phyloP scores from a whole-genome alignment of 2,113 vertebrate genomes.

The Apteryx mantelli region DNA sequence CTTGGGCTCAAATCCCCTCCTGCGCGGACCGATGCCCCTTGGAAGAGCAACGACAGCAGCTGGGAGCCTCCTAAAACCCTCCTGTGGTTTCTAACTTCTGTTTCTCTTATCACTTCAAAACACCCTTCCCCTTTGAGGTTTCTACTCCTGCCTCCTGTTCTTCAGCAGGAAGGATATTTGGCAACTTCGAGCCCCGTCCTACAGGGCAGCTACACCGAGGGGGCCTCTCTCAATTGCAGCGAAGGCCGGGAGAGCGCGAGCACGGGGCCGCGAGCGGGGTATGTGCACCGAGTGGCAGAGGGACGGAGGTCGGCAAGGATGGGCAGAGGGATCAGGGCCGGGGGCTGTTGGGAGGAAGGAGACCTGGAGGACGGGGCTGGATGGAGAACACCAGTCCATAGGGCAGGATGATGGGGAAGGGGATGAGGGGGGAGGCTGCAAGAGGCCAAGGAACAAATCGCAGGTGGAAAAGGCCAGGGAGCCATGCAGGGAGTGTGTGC shows the following conservation, averaged over 20 bases:
- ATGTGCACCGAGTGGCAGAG: accelerated
- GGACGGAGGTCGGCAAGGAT: not conserved
- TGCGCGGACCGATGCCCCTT: not conserved
- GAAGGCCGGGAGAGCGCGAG: not conserved
- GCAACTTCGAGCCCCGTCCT: not conserved
- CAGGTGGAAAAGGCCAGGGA: not conserved
- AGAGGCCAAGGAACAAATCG: not conserved
- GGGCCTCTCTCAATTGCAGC: accelerated
- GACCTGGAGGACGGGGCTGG: not conserved
- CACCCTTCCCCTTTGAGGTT: constrained; percentile 44
- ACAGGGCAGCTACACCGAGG: not conserved
- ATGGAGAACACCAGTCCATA: not conserved
- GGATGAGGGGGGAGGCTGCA: not conserved
- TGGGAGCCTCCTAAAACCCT: not conserved
- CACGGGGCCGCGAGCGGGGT: not conserved
- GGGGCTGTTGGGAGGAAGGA: not conserved
- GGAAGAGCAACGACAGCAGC: not conserved
- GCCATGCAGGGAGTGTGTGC: accelerated
- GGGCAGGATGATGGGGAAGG: not conserved
- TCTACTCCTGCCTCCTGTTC: not conserved
- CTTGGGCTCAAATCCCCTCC: not conserved
- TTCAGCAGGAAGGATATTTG: constrained; percentile 8
- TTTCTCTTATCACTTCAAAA: constrained; percentile 1
- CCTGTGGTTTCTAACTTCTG: not conserved
- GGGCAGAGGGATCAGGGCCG: not conserved